Percentiles rank a stretch among this genome's conserved stretches.
Evolutionary conservation across 2,888 invertebrate genomes (phyloP).

Genomic region (Pachymerium ferrugineum): DNA sequence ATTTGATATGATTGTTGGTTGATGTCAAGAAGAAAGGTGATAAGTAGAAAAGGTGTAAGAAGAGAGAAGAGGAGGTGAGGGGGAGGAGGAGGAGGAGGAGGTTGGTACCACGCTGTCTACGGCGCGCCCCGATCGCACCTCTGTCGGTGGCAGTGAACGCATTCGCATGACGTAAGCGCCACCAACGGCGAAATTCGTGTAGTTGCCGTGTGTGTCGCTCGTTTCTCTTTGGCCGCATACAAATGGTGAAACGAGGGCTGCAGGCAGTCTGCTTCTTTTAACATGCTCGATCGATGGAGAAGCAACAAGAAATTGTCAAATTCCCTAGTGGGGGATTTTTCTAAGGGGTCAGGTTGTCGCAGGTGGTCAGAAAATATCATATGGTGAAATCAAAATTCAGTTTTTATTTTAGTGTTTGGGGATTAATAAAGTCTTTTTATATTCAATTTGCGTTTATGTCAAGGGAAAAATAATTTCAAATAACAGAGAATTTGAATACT

Average conservation of each 20-base stretch:
- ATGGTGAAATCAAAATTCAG: neutral
- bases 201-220: too few relatives aligned
- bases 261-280: slow-evolving; percentile 3
- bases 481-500: too few relatives aligned
- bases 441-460: too few relatives aligned
- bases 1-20: too few relatives aligned
- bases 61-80: neutral
- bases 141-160: neutral
- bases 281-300: neutral
- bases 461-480: too few relatives aligned
- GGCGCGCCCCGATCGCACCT: neutral
- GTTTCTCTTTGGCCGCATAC: neutral
- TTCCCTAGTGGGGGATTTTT: neutral
- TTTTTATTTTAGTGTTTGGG: neutral
- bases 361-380: too few relatives aligned
- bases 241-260: neutral
- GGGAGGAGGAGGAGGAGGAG: neutral
- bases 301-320: neutral
- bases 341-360: neutral
- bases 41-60: too few relatives aligned
- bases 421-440: too few relatives aligned
- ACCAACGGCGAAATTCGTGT: slow-evolving; percentile 2
- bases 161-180: slow-evolving; percentile 3
- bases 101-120: slow-evolving; percentile 10
- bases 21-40: too few relatives aligned